Base-by-base conservation (phyloP, 2,888 invertebrate genomes). In the Leptogaster cylindrica region DNA sequence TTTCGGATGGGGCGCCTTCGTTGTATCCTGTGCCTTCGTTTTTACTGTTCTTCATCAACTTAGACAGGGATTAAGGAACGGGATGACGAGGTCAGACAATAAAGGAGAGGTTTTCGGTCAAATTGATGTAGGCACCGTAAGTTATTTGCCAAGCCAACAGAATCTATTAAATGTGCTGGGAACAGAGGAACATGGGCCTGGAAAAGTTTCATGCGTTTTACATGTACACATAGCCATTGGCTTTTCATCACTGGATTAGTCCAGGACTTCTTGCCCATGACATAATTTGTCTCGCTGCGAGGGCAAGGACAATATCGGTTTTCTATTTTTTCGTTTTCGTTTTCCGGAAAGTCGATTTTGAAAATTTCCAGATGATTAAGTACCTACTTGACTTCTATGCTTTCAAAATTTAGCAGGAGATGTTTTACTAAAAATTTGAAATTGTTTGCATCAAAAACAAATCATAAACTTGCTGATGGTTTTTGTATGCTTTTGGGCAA, bases 31-130 rank as follows among this genome's bases (percentile, higher is more conserved):
- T 28, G 39, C 50, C 39, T 31, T 65, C 65, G 65, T 51, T 39
- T 58, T 65, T 65, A 50, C 65, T 65, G 50, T 65, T 65, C 65
- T 65, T 65, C 65, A 65, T 65, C 65, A 65, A 65, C 50, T 65
- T 65, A 41, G 65, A 50, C 65, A 51, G 39, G 51, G 65, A 65
- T 65, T 65, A 65, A 65, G 33, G 51, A 51, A 65, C 25, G 51
- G 65, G 51, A 50, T 51, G 65, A 65, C 50, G 51, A 65, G 50
- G 50, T 65, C 51, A 41, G 51, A 65, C 65, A 65, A 65, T 51
- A 65, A 51, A 65, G 51, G 50, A 65, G 50, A 65, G 65, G 64
- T 65, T 50, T 27, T 65, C 28, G 39, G 39, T 39, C 50, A 65
- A 65, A 65, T 65, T 51, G 65, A 50, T 65, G 39, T 65, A 36